Base-by-base conservation (phyloP, 2,888 invertebrate species). In the Macropis europaea region DNA sequence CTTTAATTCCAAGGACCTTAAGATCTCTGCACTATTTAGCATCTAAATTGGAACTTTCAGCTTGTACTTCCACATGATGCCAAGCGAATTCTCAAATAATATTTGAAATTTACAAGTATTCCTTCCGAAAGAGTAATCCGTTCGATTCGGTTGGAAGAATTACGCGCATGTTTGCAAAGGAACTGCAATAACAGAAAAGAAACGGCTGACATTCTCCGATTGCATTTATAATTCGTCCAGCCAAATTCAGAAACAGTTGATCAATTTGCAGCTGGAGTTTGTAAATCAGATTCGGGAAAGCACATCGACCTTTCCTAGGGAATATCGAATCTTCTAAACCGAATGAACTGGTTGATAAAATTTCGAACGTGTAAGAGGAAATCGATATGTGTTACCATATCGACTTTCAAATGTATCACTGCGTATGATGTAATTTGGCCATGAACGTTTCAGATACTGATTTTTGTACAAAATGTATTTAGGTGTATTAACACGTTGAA, bases 11-110 rank as follows among this genome's bases (percentile, higher is more conserved):
- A 7, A 22, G 47, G 53, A 62, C 57, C 57, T 45, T 59, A 43
- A 59, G 45, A 40, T 61, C 38, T 54, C 45, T 34, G 19, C 32
- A 45, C 28, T 57, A 28, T 28, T 59, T 52, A 42, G 56, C 38
- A 68, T 62, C 53, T 61, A 62, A 72, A 67, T 56, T 62, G 67
- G 62, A 62, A 61, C 56, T 59, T 62, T 4, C 52, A 45, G 13
- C 30, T 15, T 48, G 61, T 67, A 69, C 56, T 26, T 22, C 36
- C 34, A n/a, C 22, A 34, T 52, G 43, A 45, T 36, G 38, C 2
- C 11, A n/a, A n/a, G n/a, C n/a, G n/a, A n/a, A n/a, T n/a, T n/a
- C n/a, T n/a, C n/a, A n/a, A n/a, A n/a, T n/a, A n/a, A n/a, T n/a
- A n/a, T n/a, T n/a, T n/a, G n/a, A n/a, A n/a, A n/a, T n/a, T n/a